Conservation (phyloP, 2,797 vertebrate genomes). For the Ara ararauna region DNA sequence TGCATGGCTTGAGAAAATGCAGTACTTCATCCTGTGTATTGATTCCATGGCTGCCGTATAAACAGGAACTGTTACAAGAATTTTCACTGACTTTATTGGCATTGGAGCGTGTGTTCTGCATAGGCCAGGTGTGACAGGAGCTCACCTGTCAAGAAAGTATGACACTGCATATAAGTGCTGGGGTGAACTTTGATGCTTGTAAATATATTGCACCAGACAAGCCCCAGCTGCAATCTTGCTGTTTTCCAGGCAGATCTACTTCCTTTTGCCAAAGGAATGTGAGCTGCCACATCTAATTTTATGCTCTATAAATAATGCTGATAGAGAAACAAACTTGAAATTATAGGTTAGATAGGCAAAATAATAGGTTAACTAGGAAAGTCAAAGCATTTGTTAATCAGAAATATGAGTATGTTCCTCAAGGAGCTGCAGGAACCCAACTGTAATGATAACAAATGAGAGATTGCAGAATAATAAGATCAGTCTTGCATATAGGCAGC, state of each 20-base stretch:
- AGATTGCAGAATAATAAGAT: constrained; percentile 12
- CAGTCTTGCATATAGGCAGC: constrained; percentile 8
- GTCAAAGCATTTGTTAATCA: constrained; percentile 13
- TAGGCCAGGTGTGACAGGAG: neutral
- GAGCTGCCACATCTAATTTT: neutral
- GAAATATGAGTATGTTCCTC: constrained; percentile 16
- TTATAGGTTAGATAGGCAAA: constrained; percentile 22
- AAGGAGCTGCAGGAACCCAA: neutral
- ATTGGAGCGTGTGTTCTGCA: neutral
- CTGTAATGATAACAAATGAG: constrained; percentile 21
- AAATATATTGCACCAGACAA: constrained; percentile 18
- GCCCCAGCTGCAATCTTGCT: constrained; percentile 31
- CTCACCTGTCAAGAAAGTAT: neutral
- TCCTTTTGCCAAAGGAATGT: constrained; percentile 24
- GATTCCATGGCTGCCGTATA: neutral
- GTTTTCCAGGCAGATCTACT: constrained; percentile 10
- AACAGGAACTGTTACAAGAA: neutral
- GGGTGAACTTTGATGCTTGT: neutral
- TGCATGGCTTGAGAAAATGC: constrained; percentile 24
- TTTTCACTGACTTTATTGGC: neutral
- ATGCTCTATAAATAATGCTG: constrained; percentile 8
- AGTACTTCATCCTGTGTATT: constrained; percentile 7
- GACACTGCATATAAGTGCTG: neutral
- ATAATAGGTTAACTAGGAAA: constrained; percentile 20
- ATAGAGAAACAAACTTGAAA: constrained; percentile 23